Conservation (phyloP, 2,797 vertebrate species). For the Coregonus suidteri region DNA sequence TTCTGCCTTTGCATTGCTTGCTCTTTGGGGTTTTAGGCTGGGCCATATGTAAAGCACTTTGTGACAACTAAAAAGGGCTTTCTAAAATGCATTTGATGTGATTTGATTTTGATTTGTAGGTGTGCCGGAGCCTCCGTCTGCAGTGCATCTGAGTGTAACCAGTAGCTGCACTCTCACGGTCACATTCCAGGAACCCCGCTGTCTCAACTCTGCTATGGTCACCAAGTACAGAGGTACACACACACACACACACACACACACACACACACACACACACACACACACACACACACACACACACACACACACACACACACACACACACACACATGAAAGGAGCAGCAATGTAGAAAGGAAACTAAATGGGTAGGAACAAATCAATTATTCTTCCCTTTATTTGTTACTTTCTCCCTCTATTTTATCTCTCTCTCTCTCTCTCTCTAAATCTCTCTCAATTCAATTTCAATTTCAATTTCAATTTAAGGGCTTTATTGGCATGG, state of each 20-base stretch:
- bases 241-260: constrained; percentile 49
- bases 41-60: no score
- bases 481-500: no score
- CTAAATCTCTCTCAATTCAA: no score
- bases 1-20: no score
- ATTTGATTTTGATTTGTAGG: constrained; percentile 64
- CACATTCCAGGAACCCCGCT: constrained; percentile 90
- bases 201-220: constrained; percentile 89
- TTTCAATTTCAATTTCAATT: no score
- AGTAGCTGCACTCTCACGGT: constrained; percentile 89
- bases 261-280: constrained; percentile 33
- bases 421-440: no score
- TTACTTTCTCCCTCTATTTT: no score
- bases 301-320: constrained; percentile 28
- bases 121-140: constrained; percentile 86
- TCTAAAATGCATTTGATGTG: no score
- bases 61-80: no score
- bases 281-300: constrained; percentile 44
- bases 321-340: constrained; percentile 1
- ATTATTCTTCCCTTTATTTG: neutral
- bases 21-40: no score
- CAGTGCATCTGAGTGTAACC: constrained; percentile 87
- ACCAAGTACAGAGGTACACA: constrained; percentile 92
- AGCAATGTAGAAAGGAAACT: neutral
- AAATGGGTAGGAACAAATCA: neutral